A percentile compares a stretch with the other conserved stretches of the same genome.
These are phyloP conservation scores for Hippocampus barbouri DNA, from an alignment of 2,113 vertebrate genomes.

Conservation along the genomic window DNA sequence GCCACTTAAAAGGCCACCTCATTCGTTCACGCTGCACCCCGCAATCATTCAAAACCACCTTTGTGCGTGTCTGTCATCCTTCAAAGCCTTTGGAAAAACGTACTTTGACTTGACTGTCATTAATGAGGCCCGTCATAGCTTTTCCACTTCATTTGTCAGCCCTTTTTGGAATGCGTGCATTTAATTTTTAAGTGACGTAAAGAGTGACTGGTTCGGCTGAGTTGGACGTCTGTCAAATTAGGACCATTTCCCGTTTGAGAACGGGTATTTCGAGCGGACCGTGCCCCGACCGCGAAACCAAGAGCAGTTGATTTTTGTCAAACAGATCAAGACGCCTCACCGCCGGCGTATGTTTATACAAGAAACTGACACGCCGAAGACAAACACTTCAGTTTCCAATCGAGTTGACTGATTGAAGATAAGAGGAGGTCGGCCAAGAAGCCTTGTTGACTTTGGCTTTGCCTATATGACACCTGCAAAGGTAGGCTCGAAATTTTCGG, in stretches of 20 bases:
- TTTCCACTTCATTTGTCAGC: conserved; percentile 1
- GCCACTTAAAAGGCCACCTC: neutral
- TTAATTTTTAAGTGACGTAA: conserved; percentile 40
- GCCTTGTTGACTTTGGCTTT: conserved; percentile 9
- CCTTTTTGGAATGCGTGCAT: conserved; percentile 15
- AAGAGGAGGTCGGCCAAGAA: neutral
- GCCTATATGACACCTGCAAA: neutral
- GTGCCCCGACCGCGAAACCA: neutral
- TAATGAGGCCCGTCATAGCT: neutral
- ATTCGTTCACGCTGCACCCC: neutral
- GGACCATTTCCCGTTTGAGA: conserved; percentile 9
- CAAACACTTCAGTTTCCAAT: conserved; percentile 37
- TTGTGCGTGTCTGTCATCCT: neutral
- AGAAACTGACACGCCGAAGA: conserved; percentile 18
- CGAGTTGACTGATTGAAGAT: conserved; percentile 19
- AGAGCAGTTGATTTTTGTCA: neutral
- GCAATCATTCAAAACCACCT: neutral
- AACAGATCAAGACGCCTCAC: neutral
- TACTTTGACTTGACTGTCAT: neutral
- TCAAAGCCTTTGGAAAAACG: conserved; percentile 8
- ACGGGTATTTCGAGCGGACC: neutral
- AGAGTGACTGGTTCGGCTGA: conserved; percentile 25
- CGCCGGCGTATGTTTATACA: conserved; percentile 18
- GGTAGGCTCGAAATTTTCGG: conserved; percentile 6
- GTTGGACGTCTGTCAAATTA: conserved; percentile 22